phyloP scores from a whole-genome alignment of 2,113 vertebrate species.

The Stegostoma tigrinum region DNA sequence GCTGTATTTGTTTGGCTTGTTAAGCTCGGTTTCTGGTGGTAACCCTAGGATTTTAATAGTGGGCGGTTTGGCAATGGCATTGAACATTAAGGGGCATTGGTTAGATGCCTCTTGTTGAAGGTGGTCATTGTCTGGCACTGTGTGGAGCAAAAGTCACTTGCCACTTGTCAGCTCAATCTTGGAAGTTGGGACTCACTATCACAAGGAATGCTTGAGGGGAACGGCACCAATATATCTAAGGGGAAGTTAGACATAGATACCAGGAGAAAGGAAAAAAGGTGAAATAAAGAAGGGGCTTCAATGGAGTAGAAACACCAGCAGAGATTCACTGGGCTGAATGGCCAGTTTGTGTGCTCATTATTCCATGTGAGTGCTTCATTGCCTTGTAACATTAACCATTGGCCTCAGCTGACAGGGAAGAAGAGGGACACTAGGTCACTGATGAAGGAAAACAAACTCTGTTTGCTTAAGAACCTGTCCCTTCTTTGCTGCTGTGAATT shows the following conservation, averaged over 20 bases:
- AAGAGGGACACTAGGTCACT: not conserved
- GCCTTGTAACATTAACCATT: not conserved
- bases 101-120: no score
- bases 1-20: no score
- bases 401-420: not conserved
- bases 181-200: not conserved
- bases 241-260: not conserved
- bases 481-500: not conserved
- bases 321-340: not conserved
- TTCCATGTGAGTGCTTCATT: not conserved
- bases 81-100: no score
- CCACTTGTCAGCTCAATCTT: no score
- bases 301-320: not conserved
- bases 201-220: not conserved
- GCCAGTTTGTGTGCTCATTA: not conserved
- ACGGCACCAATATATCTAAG: not conserved
- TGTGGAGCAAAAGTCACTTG: no score
- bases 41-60: no score
- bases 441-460: not conserved
- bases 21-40: no score
- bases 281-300: not conserved
- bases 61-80: no score
- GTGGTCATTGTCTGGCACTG: no score
- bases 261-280: not conserved
- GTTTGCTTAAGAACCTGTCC: conserved; percentile 14